Conservation (phyloP, 2,113 vertebrate species). For the Nesoenas mayeri region DNA sequence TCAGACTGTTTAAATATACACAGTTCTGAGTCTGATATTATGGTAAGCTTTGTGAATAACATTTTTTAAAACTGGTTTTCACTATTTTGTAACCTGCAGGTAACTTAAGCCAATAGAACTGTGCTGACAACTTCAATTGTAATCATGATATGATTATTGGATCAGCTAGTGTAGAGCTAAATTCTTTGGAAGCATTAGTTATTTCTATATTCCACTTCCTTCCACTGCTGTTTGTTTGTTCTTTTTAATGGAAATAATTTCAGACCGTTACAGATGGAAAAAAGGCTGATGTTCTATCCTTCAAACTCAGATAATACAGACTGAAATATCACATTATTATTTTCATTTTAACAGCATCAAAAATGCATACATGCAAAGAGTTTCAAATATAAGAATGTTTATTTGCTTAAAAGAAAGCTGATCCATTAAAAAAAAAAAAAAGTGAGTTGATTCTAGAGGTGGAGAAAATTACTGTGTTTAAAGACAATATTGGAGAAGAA, state of each 20-base stretch:
- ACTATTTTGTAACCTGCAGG: background rate
- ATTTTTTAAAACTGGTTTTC: background rate
- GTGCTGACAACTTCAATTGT: background rate
- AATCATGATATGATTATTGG: background rate
- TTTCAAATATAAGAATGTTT: background rate
- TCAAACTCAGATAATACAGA: background rate
- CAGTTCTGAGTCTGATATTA: background rate
- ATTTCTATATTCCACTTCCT: background rate
- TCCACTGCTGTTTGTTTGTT: background rate
- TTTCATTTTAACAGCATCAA: background rate
- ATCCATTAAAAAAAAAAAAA: background rate
- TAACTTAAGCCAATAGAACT: background rate
- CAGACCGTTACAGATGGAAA: background rate
- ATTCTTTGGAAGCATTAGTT: background rate
- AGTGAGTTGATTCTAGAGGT: background rate
- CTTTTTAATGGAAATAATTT: background rate
- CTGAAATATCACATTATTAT: background rate
- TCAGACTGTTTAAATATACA: background rate
- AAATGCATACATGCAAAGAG: background rate
- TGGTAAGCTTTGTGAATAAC: background rate
- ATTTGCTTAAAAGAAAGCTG: background rate
- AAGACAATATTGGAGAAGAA: background rate
- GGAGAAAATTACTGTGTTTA: background rate
- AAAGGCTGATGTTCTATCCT: background rate
- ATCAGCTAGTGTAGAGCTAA: background rate